Evolutionary conservation across 2,797 vertebrate genomes (phyloP).

Genomic region (Poecilia picta): DNA sequence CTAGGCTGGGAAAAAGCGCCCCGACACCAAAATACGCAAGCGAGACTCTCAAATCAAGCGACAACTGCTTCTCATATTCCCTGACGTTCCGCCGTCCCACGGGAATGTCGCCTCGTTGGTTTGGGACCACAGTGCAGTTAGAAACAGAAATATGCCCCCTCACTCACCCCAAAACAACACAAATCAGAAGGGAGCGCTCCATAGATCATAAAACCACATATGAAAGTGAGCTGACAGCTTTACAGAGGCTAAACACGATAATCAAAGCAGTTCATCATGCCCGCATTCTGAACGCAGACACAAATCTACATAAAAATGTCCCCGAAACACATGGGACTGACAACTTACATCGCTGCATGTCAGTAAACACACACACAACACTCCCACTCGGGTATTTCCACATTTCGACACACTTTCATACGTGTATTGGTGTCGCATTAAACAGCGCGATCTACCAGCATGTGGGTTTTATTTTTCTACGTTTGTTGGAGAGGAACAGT

Average conservation of each 20-base stretch:
- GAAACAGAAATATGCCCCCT: conserved; percentile 8
- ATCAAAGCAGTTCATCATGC: conserved; percentile 19
- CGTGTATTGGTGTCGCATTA: neutral
- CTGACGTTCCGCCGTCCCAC: conserved; percentile 1
- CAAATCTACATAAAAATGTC: conserved; percentile 15
- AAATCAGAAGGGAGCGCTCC: conserved; percentile 5
- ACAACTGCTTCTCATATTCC: neutral
- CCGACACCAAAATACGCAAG: neutral
- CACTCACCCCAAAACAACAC: neutral
- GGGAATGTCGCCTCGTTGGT: conserved; percentile 2
- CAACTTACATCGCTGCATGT: conserved; percentile 4
- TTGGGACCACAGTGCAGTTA: neutral
- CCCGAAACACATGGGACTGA: conserved; percentile 8
- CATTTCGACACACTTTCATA: neutral
- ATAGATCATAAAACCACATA: conserved; percentile 41
- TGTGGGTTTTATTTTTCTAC: neutral
- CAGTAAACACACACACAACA: neutral
- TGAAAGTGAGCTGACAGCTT: conserved; percentile 42
- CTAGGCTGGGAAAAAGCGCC: neutral
- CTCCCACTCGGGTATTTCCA: neutral
- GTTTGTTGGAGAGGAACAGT: neutral
- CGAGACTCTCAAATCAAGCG: conserved; percentile 1
- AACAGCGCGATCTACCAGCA: neutral
- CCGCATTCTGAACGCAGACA: conserved; percentile 19
- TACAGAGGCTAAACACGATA: conserved; percentile 30